Base-by-base conservation (phyloP, 2,888 invertebrate species). In the Synanthedon formicaeformis region DNA sequence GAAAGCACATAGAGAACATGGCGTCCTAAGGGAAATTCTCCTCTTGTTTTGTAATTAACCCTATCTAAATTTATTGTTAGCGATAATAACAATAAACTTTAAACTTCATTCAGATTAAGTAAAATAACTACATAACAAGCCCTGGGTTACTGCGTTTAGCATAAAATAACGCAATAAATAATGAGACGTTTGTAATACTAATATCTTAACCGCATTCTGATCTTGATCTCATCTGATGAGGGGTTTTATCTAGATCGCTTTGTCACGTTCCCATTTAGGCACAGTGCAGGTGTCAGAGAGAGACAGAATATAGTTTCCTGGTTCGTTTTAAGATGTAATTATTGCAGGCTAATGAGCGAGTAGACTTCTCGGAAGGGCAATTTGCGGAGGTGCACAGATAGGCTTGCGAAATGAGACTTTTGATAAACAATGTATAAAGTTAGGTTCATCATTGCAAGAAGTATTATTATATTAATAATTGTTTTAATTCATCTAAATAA, bases 201-300 rank as follows among this genome's bases (percentile, higher is more conserved):
- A 78, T 79, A 75, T 72, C 76, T 75, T 61, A 72, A 67, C 71
- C 61, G 71, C 67, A 67, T 68, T 70, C 69, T 72, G 77, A 81
- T 82, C 73, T 69, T 65, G 74, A 82, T 83, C 75, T 71, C 71
- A 76, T 78, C 80, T 73, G 73, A 78, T 74, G 73, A 54, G 53
- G 51, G 50, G 51, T 57, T 18, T 70, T 78, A 81, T 80, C 80
- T 75, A 70, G 78, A 81, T 82, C 73, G 62, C 54, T 71, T 73
- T 75, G 71, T 79, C 77, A 73, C 76, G 73, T 69, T 75, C 69
- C 64, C 61, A 65, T 65, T 59, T 60, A 64, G 57, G 59, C 52
- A 54, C 54, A 53, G 51, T 55, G 53, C 57, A 55, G 65, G 56
- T 53, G 68, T 57, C 58, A 61, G 74, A 81, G 59, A 60, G 64